Evolutionary conservation across 2,888 invertebrate genomes (phyloP).

Genomic region (Stenodera caucasica): DNA sequence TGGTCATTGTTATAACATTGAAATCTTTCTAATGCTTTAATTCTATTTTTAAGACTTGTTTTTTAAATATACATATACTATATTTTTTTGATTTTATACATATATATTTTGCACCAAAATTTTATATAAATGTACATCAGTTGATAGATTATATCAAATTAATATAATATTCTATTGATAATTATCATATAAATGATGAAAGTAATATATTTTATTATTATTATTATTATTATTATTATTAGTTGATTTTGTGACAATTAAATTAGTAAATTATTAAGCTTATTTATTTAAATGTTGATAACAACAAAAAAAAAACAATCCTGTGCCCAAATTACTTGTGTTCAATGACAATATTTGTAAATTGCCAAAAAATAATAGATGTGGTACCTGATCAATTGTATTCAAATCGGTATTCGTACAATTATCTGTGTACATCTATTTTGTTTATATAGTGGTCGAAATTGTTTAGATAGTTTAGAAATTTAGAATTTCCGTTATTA

Average conservation of each 20-base stretch:
- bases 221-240: not conserved
- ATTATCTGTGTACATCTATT: not conserved
- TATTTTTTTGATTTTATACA: not conserved
- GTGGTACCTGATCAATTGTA: constrained; percentile 4
- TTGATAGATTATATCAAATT: too few species aligned
- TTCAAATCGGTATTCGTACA: not conserved
- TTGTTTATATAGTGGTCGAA: not conserved
- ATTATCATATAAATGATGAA: too few species aligned
- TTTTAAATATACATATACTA: too few species aligned
- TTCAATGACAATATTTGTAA: constrained; percentile 4
- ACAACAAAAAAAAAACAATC: too few species aligned
- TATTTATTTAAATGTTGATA: too few species aligned
- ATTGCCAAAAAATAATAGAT: not conserved
- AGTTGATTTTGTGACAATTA: not conserved
- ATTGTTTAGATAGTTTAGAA: not conserved
- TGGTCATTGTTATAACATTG: constrained; percentile 1
- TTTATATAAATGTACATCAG: not conserved
- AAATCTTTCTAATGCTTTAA: constrained; percentile 7
- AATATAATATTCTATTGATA: too few species aligned
- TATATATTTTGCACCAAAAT: not conserved
- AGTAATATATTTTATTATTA: not conserved
- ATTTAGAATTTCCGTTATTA: not conserved
- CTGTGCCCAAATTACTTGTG: constrained; percentile 5
- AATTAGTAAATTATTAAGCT: too few species aligned
- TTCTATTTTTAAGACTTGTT: not conserved